Base-by-base conservation (phyloP, 2,113 vertebrate species). In the Bufo bufo region DNA sequence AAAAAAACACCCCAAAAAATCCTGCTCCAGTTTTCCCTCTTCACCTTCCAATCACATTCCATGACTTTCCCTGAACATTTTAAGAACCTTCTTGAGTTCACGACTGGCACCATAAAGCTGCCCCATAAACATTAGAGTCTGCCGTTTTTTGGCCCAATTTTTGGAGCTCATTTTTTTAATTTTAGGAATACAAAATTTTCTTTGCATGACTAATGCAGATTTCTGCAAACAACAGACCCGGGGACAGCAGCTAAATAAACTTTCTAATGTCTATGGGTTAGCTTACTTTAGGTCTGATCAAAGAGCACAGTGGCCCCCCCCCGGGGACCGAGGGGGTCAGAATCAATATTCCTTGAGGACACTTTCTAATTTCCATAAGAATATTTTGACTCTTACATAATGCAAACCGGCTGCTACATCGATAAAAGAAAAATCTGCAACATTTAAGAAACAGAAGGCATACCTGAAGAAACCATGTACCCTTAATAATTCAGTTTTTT, bases 381-480 rank as follows among this genome's bases (percentile, higher is more conserved):
- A 58, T 5, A 23, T 78, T 90, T 90, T 78, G 89, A 88, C 90
- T 91, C 91, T 82, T 89, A 72, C 88, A 89, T 91, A 92, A 94
- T 83, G 92, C 89, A 91, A 91, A 90, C 89, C 92, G 91, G 93
- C 91, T 91, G 91, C 92, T 90, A 59, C 61, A 90, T 90, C 69
- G 93, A 92, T 93, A 93, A 90, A 65, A 89, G 90, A 83, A 83
- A 93, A 90, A 89, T 89, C 89, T 82, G 0, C 84, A 92, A 87
- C 79, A 84, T 84, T 89, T 77, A 90, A 83, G 88, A 87, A 87
- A 92, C 92, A 91, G 89, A 91, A 90, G 87, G 89, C 93, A 92
- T 92, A 94, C 89, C 93, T 94, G 91, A 95, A 93, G 89, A 81
- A 84, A 89, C 89, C 91, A 91, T 91, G 95, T 94, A 96, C 95